phyloP scores from a whole-genome alignment of 2,113 vertebrate species.

The Amazona guildingii region DNA sequence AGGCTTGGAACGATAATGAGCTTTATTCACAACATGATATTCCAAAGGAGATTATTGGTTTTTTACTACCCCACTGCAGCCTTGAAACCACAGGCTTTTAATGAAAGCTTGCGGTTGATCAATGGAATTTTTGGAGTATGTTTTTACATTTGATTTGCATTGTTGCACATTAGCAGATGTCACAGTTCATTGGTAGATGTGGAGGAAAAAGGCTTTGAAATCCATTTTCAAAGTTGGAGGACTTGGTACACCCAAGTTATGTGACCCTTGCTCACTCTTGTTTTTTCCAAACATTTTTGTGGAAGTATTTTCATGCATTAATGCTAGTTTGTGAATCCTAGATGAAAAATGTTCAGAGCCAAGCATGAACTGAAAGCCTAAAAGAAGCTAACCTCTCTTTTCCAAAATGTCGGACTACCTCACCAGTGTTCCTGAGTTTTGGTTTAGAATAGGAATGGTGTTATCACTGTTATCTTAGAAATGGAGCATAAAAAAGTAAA shows the following conservation, averaged over 20 bases:
- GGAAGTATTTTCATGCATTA: background rate
- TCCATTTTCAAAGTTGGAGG: background rate
- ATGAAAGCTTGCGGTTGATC: background rate
- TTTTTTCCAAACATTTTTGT: background rate
- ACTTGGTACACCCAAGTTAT: background rate
- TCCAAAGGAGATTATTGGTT: background rate
- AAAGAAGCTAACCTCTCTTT: background rate
- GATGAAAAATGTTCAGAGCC: background rate
- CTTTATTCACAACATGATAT: background rate
- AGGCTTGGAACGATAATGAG: background rate
- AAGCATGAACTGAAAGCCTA: background rate
- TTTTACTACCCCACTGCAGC: background rate
- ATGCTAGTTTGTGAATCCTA: background rate
- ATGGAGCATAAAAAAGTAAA: background rate
- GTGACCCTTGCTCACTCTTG: background rate
- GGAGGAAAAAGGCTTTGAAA: background rate
- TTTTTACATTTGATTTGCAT: background rate
- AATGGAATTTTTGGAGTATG: background rate
- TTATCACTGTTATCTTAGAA: background rate
- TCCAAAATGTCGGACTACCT: background rate
- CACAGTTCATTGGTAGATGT: background rate
- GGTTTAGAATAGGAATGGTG: background rate
- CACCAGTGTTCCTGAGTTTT: background rate
- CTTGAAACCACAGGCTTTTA: background rate
- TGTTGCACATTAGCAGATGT: background rate